These are phyloP conservation scores for Bombus soroeensis DNA, from an alignment of 1,140 invertebrate genomes.

Conservation along the genomic window DNA sequence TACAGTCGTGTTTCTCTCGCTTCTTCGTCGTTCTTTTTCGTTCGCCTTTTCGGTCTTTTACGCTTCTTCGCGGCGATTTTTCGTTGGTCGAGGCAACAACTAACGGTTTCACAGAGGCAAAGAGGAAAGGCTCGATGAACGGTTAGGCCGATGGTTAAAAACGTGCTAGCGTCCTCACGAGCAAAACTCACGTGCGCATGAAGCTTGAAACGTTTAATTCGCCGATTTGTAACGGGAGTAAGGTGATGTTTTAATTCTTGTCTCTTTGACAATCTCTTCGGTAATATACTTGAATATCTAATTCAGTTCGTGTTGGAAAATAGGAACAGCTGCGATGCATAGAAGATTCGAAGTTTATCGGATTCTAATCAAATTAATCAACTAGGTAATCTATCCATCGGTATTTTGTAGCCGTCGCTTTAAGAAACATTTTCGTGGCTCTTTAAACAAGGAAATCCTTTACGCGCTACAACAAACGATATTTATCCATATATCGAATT, in stretches of 20 bases:
- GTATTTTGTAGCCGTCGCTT: no score
- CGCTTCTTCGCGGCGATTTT: slow-evolving; percentile 33
- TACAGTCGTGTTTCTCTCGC: neutral
- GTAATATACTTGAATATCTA: neutral
- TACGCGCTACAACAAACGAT: no score
- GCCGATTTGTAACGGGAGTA: neutral
- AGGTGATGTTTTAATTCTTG: neutral
- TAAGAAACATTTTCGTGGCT: no score
- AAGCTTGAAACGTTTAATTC: slow-evolving; percentile 23
- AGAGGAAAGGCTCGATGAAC: neutral
- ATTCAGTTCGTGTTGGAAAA: neutral
- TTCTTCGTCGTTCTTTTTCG: neutral
- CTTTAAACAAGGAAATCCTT: no score
- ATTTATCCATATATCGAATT: no score
- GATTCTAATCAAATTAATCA: neutral
- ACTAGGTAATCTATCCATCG: no score
- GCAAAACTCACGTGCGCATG: slow-evolving; percentile 4
- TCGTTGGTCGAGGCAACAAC: slow-evolving; percentile 36
- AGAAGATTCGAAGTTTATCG: neutral
- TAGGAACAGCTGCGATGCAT: neutral
- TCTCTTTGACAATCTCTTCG: neutral
- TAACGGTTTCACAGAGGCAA: slow-evolving; percentile 32
- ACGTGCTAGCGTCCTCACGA: neutral
- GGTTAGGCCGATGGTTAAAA: neutral
- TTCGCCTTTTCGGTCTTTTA: neutral